Evolutionary conservation across 2,888 invertebrate genomes (phyloP).

Genomic region (Choristoneura rosaceana): DNA sequence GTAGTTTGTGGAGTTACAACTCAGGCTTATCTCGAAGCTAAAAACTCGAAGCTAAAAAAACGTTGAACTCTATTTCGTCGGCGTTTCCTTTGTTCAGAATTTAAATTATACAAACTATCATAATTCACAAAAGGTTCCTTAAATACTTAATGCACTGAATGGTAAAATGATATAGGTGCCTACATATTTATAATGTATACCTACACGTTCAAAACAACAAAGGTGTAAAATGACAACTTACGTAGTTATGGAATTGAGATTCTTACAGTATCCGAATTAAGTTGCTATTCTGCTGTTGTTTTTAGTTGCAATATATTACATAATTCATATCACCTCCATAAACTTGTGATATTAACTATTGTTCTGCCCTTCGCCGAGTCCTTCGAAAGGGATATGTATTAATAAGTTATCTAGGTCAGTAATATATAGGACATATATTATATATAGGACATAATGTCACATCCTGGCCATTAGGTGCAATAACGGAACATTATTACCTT

Average conservation of each 20-base stretch:
- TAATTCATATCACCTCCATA: neutral
- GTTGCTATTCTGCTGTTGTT: neutral
- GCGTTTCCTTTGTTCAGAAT: too few species aligned
- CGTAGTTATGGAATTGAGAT: neutral
- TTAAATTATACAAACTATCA: too few species aligned
- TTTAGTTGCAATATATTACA: neutral
- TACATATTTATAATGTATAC: too few species aligned
- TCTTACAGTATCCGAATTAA: neutral
- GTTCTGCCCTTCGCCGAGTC: neutral
- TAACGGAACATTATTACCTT: too few species aligned
- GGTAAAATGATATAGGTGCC: neutral
- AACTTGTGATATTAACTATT: neutral
- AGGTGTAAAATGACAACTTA: neutral
- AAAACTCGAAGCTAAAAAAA: too few species aligned
- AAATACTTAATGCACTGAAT: neutral
- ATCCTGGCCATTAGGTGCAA: neutral
- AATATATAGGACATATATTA: neutral
- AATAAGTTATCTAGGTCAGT: conserved; percentile 15
- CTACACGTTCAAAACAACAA: neutral
- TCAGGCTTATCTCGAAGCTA: too few species aligned
- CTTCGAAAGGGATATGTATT: conserved; percentile 2
- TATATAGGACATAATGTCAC: neutral
- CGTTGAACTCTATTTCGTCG: too few species aligned
- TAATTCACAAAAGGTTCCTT: neutral
- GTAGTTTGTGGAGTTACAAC: too few species aligned